Base-by-base conservation (phyloP, 1,140 invertebrate species). In the Pinna nobilis region DNA sequence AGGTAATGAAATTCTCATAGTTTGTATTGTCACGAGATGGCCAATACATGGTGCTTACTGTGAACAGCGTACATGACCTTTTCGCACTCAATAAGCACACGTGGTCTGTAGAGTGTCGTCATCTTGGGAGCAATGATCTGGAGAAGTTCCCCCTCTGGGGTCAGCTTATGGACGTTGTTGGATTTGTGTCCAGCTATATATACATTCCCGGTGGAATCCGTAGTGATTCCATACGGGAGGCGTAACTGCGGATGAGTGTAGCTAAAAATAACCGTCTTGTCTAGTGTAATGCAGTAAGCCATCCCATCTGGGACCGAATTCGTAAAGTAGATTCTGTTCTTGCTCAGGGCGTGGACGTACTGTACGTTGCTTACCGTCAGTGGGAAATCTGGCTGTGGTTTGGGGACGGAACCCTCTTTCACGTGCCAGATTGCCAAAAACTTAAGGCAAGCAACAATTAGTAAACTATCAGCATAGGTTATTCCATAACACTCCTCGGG, bases 161-260 rank as follows among this genome's bases (percentile, higher is more conserved):
- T 63, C 4, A 71, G 32, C 35, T 64, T 49, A 28, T 71, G 69
- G 50, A 71, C 51, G 35, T 71, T 71, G 28, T 71, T 71, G 11
- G 69, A 71, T 23, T 63, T 60, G 35, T 63, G 64, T 0, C 69
- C 69, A 20, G 57, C 60, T 1, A 71, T 49, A 18, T 64, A 71
- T 2, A 64, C 60, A 5, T 71, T 49, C 6, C 69, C 69, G 28
- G 53, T 61, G 3, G 23, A 32, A 23, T 71, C 69, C 4, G 55
- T 44, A 28, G 69, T 51, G 20, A 71, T 60, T n/a, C 69, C 69
- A 23, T 35, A 28, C 1, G 69, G 69, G 37, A 63, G 49, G 25
- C 13, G 28, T 9, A 71, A 33, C 49, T 39, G 20, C 33, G 47
- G 60, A 32, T 71, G 59, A 15, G 47, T 39, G n/a, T 71, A 71